These are phyloP conservation scores for Oxyura jamaicensis DNA, from an alignment of 2,113 vertebrate genomes.

Conservation along the genomic window DNA sequence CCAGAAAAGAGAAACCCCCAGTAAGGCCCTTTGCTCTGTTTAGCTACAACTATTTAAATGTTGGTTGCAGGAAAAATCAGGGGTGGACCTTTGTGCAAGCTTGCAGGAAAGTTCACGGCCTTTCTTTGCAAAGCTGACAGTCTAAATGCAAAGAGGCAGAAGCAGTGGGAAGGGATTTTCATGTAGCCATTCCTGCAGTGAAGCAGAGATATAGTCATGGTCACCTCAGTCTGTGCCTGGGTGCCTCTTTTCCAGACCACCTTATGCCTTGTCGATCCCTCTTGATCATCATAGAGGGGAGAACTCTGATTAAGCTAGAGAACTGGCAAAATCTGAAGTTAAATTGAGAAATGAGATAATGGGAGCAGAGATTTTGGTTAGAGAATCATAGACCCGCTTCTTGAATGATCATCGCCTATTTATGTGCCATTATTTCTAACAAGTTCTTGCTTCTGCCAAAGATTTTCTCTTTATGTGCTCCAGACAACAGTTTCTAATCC, in stretches of 20 bases:
- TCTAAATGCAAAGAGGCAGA: not conserved
- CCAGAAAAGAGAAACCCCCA: not conserved
- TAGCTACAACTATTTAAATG: not conserved
- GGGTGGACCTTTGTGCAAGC: not conserved
- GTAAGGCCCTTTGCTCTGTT: not conserved
- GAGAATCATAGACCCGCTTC: not conserved
- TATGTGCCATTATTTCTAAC: not conserved
- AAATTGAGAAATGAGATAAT: not conserved
- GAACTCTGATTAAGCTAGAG: not conserved
- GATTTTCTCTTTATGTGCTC: not conserved
- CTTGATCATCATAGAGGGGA: not conserved
- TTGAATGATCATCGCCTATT: not conserved
- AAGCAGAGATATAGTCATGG: not conserved
- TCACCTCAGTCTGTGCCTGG: not conserved
- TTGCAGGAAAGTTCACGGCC: not conserved
- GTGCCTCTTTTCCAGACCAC: not conserved
- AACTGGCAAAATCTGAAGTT: not conserved
- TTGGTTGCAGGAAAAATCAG: not conserved
- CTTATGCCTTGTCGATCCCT: not conserved
- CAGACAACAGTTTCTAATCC: not conserved
- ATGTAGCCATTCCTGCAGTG: not conserved
- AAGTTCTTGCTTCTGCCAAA: not conserved
- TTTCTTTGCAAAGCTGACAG: not conserved
- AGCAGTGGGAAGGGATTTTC: not conserved
- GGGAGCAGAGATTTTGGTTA: not conserved